A percentile compares a stretch with the other conserved stretches of the same genome.
Evolutionary conservation across 1,140 invertebrate species (phyloP).

Genomic region (Saccostrea cuccullata): DNA sequence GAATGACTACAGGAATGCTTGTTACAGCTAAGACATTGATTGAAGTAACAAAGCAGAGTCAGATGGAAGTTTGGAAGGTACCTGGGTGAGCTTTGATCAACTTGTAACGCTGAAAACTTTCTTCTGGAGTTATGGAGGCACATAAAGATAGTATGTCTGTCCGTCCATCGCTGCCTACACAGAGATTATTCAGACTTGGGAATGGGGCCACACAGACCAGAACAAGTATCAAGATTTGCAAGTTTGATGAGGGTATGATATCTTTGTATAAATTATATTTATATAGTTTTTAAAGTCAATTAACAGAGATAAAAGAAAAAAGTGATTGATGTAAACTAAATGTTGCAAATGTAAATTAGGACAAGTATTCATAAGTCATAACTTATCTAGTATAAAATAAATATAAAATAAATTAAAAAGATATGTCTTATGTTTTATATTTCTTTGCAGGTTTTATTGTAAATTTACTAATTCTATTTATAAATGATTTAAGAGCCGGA

Average conservation of each 20-base stretch:
- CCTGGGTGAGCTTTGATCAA: neutral
- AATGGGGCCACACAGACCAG: neutral
- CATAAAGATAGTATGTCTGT: neutral
- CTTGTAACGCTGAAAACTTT: neutral
- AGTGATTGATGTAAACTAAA: too few relatives aligned
- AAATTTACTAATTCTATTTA: too few relatives aligned
- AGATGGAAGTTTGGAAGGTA: neutral
- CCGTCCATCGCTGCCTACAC: neutral
- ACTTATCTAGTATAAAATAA: too few relatives aligned
- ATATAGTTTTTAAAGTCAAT: neutral
- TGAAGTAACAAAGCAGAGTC: neutral
- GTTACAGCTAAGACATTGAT: neutral
- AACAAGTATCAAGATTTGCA: neutral
- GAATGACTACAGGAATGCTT: neutral
- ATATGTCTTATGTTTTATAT: too few relatives aligned
- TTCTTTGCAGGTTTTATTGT: too few relatives aligned
- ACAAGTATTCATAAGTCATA: too few relatives aligned
- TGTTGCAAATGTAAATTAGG: too few relatives aligned
- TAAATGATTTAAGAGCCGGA: neutral
- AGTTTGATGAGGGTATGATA: slow-evolving; percentile 2
- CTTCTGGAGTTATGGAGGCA: neutral
- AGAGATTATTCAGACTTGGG: neutral
- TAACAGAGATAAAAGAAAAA: too few relatives aligned
- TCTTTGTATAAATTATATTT: neutral
- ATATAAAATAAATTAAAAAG: too few relatives aligned